phyloP scores from a whole-genome alignment of 2,888 invertebrate genomes.

The Drosophila ochracea region DNA sequence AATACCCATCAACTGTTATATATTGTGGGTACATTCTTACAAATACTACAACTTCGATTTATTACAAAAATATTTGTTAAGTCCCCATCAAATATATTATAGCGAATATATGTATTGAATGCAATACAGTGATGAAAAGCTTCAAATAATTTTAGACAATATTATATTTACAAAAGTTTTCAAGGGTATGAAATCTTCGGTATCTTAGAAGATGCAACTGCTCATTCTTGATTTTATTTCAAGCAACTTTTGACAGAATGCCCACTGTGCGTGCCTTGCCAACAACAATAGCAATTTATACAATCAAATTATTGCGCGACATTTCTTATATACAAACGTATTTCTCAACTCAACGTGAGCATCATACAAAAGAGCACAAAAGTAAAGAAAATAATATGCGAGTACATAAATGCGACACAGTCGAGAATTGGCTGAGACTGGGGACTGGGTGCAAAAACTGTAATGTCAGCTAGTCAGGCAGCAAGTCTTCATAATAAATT shows the following conservation, averaged over 20 bases:
- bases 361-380: constrained; percentile 66
- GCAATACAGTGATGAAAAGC: neutral
- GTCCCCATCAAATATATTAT: neutral
- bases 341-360: constrained; percentile 71
- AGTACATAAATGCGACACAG: constrained; percentile 33
- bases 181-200: neutral
- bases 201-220: neutral
- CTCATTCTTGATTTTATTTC: constrained; percentile 2
- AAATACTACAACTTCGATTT: neutral
- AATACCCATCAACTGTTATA: constrained; percentile 7
- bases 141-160: neutral
- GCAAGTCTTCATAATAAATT: constrained; percentile 53
- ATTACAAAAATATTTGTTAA: neutral
- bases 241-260: constrained; percentile 27
- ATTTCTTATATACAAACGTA: constrained; percentile 47
- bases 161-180: too few relatives aligned
- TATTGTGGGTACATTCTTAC: neutral
- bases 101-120: neutral
- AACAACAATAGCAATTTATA: constrained; percentile 40
- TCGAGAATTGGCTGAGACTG: constrained; percentile 37
- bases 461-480: constrained; percentile 50
- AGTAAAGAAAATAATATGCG: constrained; percentile 29
- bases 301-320: constrained; percentile 52
- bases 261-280: constrained; percentile 60
- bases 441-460: constrained; percentile 46